These are phyloP conservation scores for Saccostrea cuccullata DNA, from an alignment of 1,140 invertebrate species.

Conservation along the genomic window DNA sequence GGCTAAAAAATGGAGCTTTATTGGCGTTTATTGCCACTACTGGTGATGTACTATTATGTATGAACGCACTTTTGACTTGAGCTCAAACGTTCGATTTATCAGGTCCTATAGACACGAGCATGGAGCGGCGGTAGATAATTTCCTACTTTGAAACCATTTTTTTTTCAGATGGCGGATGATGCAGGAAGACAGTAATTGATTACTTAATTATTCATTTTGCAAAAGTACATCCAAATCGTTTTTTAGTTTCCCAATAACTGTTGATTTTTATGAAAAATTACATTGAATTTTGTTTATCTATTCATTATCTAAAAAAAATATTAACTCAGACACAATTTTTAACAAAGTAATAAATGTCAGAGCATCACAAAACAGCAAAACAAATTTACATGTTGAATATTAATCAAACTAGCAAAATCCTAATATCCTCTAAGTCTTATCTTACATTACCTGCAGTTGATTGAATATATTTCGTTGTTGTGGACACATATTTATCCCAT, in stretches of 20 bases:
- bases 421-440: no score
- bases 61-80: background rate
- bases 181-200: background rate
- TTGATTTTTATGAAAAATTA: no score
- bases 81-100: background rate
- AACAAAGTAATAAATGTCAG: no score
- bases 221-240: background rate
- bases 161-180: background rate
- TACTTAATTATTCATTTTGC: background rate
- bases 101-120: background rate
- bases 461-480: slow-evolving; percentile 12
- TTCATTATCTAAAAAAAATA: no score
- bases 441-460: slow-evolving; percentile 6
- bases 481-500: slow-evolving; percentile 34
- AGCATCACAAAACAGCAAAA: no score
- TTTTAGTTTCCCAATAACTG: no score
- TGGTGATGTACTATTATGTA: background rate
- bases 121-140: background rate
- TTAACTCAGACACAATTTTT: no score
- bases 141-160: background rate
- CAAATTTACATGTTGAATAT: no score
- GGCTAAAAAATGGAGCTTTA: background rate
- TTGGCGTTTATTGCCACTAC: background rate
- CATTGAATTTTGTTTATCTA: no score
- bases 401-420: no score